Base-by-base conservation (phyloP, 2,113 vertebrate genomes). In the Columbina picui region DNA sequence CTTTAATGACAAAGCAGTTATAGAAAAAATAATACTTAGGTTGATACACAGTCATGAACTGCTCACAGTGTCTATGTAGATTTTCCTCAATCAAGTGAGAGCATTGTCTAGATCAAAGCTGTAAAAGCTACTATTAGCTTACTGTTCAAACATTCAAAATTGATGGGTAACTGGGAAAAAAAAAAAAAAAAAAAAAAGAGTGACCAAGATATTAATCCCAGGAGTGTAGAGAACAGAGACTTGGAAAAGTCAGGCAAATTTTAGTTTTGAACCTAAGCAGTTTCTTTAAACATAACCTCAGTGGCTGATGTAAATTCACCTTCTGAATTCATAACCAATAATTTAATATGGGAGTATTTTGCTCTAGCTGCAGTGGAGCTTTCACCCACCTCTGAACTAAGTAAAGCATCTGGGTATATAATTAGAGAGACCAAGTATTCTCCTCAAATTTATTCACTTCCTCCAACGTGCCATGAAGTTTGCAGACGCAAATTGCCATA, bases 261-360 rank as follows among this genome's bases (percentile, higher is more conserved):
- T 84, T 57, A 61, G 15, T 76, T 87, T 88, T 45, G 80, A 93
- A 91, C 36, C 32, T 61, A 50, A 73, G 43, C 0, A 0, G 12
- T 47, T 80, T 94, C 55, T 91, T 63, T 75, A 83, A 89, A 83
- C 34, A 73, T 73, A 64, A 83, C 25, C 29, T 93, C 32, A 18
- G 65, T 36, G 49, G 18, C 65, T 76, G 84, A 79, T 87, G 12
- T 61, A 69, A 95, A 85, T 91, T 95, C 69, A 53, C 3, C 0
- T 76, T 89, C 87, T 83, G 91, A 88, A 93, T 91, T 80, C 36
- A 88, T 70, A 94, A 83, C 59, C 67, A 87, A 39, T 69, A 77
- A 84, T 92, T 94, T 92, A 79, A 92, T 85, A 80, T 38, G 64
- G 41, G 87, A 87, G 64, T 45, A 80, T 85, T 96, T 89, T 96